Base-by-base conservation (phyloP, 37 sponge, comb jelly and placozoan species). In the Bolinopsis microptera region DNA sequence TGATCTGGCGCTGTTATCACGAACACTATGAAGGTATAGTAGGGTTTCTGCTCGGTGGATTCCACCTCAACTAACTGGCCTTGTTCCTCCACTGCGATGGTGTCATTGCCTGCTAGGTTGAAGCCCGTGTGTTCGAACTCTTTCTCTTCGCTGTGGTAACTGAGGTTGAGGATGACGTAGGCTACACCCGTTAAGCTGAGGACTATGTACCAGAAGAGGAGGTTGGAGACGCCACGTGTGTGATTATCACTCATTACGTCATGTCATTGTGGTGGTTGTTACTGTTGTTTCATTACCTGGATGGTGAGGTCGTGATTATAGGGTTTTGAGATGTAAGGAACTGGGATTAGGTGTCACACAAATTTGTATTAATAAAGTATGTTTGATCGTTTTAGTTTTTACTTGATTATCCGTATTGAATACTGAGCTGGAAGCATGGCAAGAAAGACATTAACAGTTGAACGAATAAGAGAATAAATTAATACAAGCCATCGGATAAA, bases 1-100 rank as follows among this genome's bases (percentile, higher is more conserved):
- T 86, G 41, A 40, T 86, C 90, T 18, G 90, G 90, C 1, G 90
- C 90, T 41, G 90, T 86, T 28, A 86, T 86, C 25, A 86, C 36
- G 36, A 86, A 86, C 3, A 86, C 61, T n/a, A 86, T 13, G 61
- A 86, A 86, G 38, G 32, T 86, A 40, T 39, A 86, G 25, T 38
- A 16, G 0, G 90, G 90, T 39, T 41, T 41, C 82, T 28, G 36
- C 74, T 70, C 74, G 21, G 28, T 70, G 28, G 74, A 26, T 1
- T n/a, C 30, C 74, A 28, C 74, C 74, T 70, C 74, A 1, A 77
- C 80, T 48, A 48, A 48, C 5, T 48, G 5, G 3, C 31, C 31
- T 23, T 72, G 74, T 21, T 72, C 22, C 74, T 72, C 74, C 5
- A 48, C 13, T n/a, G 74, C 74, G 74, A 72, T 72, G 2, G 74